phyloP scores from a whole-genome alignment of 2,113 vertebrate species.

The Sylvia atricapilla region DNA sequence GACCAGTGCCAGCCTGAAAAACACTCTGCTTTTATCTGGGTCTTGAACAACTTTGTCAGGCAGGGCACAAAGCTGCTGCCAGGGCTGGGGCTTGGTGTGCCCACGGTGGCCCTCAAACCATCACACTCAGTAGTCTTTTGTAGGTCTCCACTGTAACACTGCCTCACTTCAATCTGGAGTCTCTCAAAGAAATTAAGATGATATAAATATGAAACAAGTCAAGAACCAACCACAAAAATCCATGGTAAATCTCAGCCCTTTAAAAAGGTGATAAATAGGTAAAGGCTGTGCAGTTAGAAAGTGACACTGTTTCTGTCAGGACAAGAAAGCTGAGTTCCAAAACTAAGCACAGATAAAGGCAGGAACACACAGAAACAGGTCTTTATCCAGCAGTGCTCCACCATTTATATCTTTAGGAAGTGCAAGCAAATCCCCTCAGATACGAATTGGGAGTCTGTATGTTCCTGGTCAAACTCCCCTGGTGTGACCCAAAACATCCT shows the following conservation, averaged over 20 bases:
- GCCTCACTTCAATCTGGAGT: background rate
- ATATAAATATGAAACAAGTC: background rate
- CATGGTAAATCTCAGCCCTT: background rate
- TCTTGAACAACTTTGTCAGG: background rate
- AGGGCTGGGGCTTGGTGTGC: background rate
- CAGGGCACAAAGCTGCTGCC: background rate
- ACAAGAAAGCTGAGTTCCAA: background rate
- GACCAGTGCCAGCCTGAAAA: background rate
- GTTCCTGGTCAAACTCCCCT: background rate
- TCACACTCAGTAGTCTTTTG: background rate
- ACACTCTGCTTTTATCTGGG: background rate
- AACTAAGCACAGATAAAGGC: background rate
- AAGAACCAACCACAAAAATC: background rate
- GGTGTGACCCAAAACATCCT: background rate
- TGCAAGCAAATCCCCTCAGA: background rate
- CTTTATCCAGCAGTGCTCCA: background rate
- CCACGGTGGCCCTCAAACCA: background rate
- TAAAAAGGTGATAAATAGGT: background rate
- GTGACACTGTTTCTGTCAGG: background rate
- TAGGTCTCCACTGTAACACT: background rate
- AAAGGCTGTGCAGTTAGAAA: background rate
- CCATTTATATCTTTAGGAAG: background rate
- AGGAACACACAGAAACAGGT: background rate
- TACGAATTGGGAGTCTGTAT: background rate
- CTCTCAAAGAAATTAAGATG: background rate